Base-by-base conservation (phyloP, 1,140 invertebrate genomes). In the Melitaea cinxia region DNA sequence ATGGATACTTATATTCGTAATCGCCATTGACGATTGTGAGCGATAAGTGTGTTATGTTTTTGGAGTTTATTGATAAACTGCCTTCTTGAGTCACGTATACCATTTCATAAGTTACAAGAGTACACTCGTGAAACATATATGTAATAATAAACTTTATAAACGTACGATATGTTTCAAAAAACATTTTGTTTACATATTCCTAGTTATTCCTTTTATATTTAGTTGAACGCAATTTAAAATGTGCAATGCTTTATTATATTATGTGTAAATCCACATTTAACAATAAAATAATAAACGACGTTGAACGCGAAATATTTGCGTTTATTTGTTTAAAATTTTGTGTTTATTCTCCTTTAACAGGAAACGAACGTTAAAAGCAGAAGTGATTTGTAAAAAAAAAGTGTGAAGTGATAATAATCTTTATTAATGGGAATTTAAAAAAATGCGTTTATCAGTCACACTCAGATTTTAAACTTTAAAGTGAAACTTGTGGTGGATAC, bases 81-180 rank as follows among this genome's bases (percentile, higher is more conserved):
- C 45, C 65, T 80, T 68, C 74, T 86, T 81, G 77, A 87, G 88
- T 90, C 88, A 90, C 88, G 88, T 90, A 89, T 72, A 66, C 85
- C 80, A 79, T 82, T 84, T 73, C 72, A 64, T 54, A 72, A 71
- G 50, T 60, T 35, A 58, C 58, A 65, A 53, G 61, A 68, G 65
- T 56, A 53, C 55, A 56, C 14, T 64, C 62, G 50, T 35, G 37
- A 35, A 17, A 53, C 45, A 10, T 33, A 33, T n/a, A n/a, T 15
- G 10, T 62, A 56, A 47, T 21, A 60, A 55, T 56, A 49, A 4
- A 9, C 15, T 12, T 47, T 10, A 23, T 23, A 23, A 2, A 33
- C 30, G 23, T 12, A 47, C 12, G 4, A 12, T 2, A 23, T 12
- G 12, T 47, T 15, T 47, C 1, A 9, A 17, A 17, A 17, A 17